Percentiles rank a stretch among this genome's conserved stretches.
Evolutionary conservation across 2,888 invertebrate genomes (phyloP).

Genomic region (Ormyrus thymus): DNA sequence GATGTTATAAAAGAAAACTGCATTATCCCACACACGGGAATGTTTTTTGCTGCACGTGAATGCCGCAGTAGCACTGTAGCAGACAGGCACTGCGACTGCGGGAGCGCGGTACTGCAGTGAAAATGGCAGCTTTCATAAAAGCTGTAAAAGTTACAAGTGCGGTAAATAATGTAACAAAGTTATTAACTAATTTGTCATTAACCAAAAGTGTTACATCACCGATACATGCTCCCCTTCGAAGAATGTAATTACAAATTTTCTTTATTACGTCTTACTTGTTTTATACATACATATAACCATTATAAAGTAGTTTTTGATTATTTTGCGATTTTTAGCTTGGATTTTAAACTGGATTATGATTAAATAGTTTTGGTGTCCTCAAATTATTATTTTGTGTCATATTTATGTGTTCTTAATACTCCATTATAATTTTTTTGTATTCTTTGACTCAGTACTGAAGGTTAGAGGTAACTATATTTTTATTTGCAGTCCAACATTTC

Average conservation of each 20-base stretch:
- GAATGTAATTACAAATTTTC: conserved; percentile 42
- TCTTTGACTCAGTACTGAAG: background rate
- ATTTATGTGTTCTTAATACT: too few relatives aligned
- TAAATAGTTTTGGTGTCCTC: background rate
- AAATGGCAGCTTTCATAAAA: conserved; percentile 66
- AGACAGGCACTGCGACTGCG: too few relatives aligned
- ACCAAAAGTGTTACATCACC: conserved; percentile 40
- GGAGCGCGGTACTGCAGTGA: conserved; percentile 24
- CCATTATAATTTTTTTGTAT: background rate
- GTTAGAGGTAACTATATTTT: conserved; percentile 18
- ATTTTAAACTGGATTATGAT: background rate
- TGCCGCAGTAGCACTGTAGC: too few relatives aligned
- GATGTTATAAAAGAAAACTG: too few relatives aligned
- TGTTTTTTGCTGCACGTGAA: too few relatives aligned
- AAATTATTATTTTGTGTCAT: too few relatives aligned
- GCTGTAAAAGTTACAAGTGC: conserved; percentile 58
- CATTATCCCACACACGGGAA: too few relatives aligned
- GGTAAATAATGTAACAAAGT: conserved; percentile 64
- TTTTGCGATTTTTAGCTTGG: background rate
- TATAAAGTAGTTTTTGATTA: background rate
- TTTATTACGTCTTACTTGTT: background rate
- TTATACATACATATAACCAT: background rate
- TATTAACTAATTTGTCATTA: conserved; percentile 63
- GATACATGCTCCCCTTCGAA: conserved; percentile 37
- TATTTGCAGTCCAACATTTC: conserved; percentile 39